phyloP scores from a whole-genome alignment of 2,888 invertebrate genomes.

The Eupithecia dodoneata region DNA sequence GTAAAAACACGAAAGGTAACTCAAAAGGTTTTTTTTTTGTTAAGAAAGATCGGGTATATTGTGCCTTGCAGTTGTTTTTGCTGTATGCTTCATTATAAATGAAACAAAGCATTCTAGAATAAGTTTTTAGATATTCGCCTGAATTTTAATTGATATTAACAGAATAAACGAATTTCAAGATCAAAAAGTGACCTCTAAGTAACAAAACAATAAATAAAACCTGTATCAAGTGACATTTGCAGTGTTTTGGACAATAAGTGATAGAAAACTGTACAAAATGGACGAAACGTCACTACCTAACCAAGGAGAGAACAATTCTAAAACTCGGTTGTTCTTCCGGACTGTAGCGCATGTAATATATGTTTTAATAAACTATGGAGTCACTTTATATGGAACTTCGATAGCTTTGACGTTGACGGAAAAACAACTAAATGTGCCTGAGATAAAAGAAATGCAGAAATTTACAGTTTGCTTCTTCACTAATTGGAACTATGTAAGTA shows the following conservation, averaged over 20 bases:
- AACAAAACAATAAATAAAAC: background rate
- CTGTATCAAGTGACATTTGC: background rate
- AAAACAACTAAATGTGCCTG: slow-evolving; percentile 42
- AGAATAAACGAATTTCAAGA: background rate
- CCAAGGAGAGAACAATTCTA: slow-evolving; percentile 4
- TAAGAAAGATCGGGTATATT: background rate
- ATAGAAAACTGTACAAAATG: slow-evolving; percentile 42
- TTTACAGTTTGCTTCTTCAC: slow-evolving; percentile 57
- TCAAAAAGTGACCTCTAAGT: background rate
- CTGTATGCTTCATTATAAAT: background rate
- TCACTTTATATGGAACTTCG: slow-evolving; percentile 33
- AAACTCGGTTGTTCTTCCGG: slow-evolving; percentile 27
- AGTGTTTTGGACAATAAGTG: background rate
- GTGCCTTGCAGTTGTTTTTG: background rate
- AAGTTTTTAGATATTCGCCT: background rate
- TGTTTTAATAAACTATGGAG: slow-evolving; percentile 29
- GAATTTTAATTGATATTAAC: background rate
- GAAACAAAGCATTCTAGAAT: background rate
- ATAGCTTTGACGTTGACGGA: slow-evolving; percentile 33
- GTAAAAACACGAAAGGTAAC: background rate
- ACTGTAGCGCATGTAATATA: slow-evolving; percentile 36
- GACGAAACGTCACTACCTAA: slow-evolving; percentile 44
- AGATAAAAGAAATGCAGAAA: slow-evolving; percentile 48
- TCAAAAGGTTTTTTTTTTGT: background rate
- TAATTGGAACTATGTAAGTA: slow-evolving; percentile 62